Conservation (phyloP, 2,797 vertebrate genomes). For the Silurus lanzhouensis region DNA sequence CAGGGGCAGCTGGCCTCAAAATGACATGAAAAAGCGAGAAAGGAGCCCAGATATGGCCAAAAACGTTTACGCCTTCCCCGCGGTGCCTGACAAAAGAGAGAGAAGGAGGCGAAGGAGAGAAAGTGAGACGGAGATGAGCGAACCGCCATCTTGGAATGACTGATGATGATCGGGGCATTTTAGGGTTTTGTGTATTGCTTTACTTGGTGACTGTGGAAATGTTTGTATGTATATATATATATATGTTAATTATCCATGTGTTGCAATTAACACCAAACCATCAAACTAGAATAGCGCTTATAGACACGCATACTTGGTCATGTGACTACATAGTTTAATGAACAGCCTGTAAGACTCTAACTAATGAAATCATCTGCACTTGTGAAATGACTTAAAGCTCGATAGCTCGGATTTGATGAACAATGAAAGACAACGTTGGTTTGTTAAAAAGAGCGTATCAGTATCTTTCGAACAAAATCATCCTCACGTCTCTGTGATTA, state of each 20-base stretch:
- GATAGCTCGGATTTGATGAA: neutral
- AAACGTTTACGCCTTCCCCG: conserved; percentile 72
- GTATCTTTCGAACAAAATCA: neutral
- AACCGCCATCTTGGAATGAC: conserved; percentile 31
- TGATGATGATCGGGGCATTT: conserved; percentile 30
- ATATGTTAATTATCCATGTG: neutral
- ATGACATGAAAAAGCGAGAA: conserved; percentile 77
- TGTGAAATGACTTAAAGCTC: neutral
- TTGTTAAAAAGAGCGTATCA: neutral
- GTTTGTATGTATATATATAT: no score
- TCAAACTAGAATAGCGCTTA: neutral
- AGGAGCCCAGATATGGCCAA: conserved; percentile 71
- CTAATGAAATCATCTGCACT: neutral
- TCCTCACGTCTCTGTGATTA: neutral
- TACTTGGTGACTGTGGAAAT: neutral
- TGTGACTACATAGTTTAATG: neutral
- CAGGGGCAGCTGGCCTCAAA: conserved; percentile 76
- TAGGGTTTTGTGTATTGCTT: conserved; percentile 30
- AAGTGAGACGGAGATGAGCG: conserved; percentile 4
- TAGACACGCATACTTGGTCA: neutral
- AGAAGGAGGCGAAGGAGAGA: conserved; percentile 1
- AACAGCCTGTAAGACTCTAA: neutral
- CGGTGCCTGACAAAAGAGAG: conserved; percentile 51
- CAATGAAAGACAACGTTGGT: no score
- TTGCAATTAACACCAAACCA: neutral